phyloP scores from a whole-genome alignment of 2,888 invertebrate genomes.

The Cylindroiulus punctatus region DNA sequence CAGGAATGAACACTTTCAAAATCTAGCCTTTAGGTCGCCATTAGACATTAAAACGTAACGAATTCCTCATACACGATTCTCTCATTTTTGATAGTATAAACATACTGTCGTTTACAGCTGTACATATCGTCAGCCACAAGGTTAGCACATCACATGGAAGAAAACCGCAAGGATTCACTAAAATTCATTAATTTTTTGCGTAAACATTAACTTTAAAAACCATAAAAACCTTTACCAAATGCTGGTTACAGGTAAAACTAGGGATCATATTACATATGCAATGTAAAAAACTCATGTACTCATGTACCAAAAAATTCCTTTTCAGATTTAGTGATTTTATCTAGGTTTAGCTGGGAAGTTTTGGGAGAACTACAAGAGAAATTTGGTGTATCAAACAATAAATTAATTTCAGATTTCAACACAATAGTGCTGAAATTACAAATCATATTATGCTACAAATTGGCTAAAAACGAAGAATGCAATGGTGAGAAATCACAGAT shows the following conservation, averaged over 20 bases:
- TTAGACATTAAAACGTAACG: background rate
- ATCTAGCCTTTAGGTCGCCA: background rate
- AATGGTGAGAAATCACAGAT: background rate
- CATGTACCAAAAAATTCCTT: no score
- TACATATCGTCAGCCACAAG: no score
- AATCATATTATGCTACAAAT: conserved; percentile 1
- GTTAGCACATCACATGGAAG: no score
- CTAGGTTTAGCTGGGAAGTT: background rate
- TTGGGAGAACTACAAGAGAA: background rate
- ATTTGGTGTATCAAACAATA: background rate
- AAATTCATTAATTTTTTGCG: background rate
- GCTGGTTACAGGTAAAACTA: background rate
- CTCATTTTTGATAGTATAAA: background rate
- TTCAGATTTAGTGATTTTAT: background rate
- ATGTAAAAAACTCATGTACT: background rate
- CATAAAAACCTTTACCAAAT: background rate
- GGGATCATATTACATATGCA: no score
- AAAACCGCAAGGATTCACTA: background rate
- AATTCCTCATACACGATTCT: background rate
- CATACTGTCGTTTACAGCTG: no score
- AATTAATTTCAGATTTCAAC: background rate
- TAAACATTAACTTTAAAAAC: background rate
- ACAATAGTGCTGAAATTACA: background rate
- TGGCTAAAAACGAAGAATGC: background rate
- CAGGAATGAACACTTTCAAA: background rate